These are phyloP conservation scores for Axea sp. DNA, from an alignment of 2,888 invertebrate genomes.

Conservation along the genomic window DNA sequence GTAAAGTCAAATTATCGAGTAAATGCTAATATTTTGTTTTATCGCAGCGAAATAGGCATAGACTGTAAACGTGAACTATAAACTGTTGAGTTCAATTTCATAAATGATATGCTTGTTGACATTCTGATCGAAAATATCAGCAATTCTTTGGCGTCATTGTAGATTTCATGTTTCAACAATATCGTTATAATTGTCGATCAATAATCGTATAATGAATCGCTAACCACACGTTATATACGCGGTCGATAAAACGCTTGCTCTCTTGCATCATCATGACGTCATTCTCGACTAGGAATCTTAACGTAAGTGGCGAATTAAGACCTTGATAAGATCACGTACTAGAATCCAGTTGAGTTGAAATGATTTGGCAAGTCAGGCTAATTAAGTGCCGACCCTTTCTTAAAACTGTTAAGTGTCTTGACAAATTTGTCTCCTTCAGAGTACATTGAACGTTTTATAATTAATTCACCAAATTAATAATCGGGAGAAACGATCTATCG, in stretches of 20 bases:
- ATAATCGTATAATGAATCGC: slow-evolving; percentile 66
- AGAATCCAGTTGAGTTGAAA: slow-evolving; percentile 40
- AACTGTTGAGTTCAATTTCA: slow-evolving; percentile 68
- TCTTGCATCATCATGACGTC: slow-evolving; percentile 41
- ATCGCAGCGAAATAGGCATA: slow-evolving; percentile 26
- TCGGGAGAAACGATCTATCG: slow-evolving; percentile 6
- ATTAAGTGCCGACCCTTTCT: slow-evolving; percentile 35
- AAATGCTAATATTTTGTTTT: slow-evolving; percentile 38
- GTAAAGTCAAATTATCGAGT: slow-evolving; percentile 40
- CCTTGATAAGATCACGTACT: slow-evolving; percentile 46
- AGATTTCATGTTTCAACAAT: slow-evolving; percentile 22
- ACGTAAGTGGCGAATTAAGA: slow-evolving; percentile 54
- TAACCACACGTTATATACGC: too few relatives aligned
- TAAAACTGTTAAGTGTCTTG: slow-evolving; percentile 37
- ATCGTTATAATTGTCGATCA: slow-evolving; percentile 58
- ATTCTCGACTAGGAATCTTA: slow-evolving; percentile 35
- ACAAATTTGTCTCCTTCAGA: slow-evolving; percentile 49
- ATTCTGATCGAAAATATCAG: slow-evolving; percentile 62
- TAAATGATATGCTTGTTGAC: slow-evolving; percentile 66
- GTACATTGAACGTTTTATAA: slow-evolving; percentile 21
- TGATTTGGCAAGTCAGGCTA: slow-evolving; percentile 51
- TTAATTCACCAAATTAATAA: slow-evolving; percentile 28
- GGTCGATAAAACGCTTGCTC: slow-evolving; percentile 50
- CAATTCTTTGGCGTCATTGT: slow-evolving; percentile 35
- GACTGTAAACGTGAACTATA: slow-evolving; percentile 63